Evolutionary conservation across 2,113 vertebrate genomes (phyloP).

Genomic region (Alligator sinensis): DNA sequence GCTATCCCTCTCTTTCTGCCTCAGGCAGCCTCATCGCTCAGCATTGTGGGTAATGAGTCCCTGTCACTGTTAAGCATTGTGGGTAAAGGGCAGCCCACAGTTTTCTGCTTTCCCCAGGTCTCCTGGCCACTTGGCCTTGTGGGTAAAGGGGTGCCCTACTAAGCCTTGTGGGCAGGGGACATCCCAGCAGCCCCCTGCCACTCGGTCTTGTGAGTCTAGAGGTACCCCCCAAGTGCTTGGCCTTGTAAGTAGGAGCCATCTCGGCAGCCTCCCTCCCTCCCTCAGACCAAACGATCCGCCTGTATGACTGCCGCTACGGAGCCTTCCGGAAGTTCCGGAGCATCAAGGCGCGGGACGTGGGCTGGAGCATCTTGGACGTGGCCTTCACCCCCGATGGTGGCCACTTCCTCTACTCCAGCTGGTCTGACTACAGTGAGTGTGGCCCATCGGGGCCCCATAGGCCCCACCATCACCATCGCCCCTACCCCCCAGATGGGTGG

Average conservation of each 20-base stretch:
- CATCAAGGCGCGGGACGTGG: conserved; percentile 91
- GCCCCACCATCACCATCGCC: too few relatives aligned
- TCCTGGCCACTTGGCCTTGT: background rate
- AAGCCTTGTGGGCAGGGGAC: too few relatives aligned
- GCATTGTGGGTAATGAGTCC: background rate
- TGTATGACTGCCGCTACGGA: conserved; percentile 88
- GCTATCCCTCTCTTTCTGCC: too few relatives aligned
- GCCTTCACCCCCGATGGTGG: conserved; percentile 90
- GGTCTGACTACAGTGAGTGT: conserved; percentile 90
- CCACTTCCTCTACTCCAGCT: conserved; percentile 92
- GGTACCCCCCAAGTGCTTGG: too few relatives aligned
- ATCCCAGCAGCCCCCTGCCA: background rate
- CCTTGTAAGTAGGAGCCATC: background rate
- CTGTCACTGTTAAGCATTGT: too few relatives aligned
- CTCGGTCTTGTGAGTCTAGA: too few relatives aligned
- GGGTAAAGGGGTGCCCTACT: too few relatives aligned
- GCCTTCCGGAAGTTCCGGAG: conserved; percentile 85
- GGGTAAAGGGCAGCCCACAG: too few relatives aligned
- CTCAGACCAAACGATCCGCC: conserved; percentile 90
- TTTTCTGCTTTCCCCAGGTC: too few relatives aligned
- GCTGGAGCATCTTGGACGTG: conserved; percentile 93
- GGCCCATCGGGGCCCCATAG: too few relatives aligned
- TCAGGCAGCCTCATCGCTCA: too few relatives aligned
- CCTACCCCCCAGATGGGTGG: background rate
- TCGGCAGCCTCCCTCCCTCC: background rate